Base-by-base conservation (phyloP, 2,113 vertebrate species). In the Elgaria multicarinata region DNA sequence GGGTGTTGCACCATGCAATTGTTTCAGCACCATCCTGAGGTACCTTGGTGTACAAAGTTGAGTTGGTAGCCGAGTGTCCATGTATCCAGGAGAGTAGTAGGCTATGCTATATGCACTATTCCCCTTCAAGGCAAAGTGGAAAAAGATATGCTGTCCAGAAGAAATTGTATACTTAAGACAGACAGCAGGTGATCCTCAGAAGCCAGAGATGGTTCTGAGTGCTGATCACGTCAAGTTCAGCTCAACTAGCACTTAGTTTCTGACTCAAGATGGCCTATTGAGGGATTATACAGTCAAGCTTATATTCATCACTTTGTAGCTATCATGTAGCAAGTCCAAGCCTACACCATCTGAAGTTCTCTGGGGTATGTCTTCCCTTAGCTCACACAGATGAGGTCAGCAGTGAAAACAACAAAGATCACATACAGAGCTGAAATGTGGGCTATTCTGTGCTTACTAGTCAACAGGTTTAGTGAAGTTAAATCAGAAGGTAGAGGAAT, bases 351-450 rank as follows among this genome's bases (percentile, higher is more conserved):
- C 31, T 84, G 28, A 78, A 44, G 26, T 16, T 55, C 74, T 55
- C 58, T n/a, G 42, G 62, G 31, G 42, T 36, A 87, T 79, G 66
- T n/a, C 50, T 79, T 33, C 44, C 24, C 72, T 74, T n/a, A 44
- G 28, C 53, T 82, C 67, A 55, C 67, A 71, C n/a, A 87, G 0
- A 87, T 1, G 0, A 9, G 90, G 90, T 91, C 82, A 91, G 79
- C 86, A 78, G 82, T 0, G 0, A 55, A 91, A 93, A 91, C 28
- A 91, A 92, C 44, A 80, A 42, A 50, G 72, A 66, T 66, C 42
- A 83, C 90, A 83, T 90, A 87, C 93, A 93, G 94, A 89, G 93
- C 87, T 1, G 33, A 85, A 89, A 84, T 10, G 16, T 66, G 87
- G 86, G 86, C 36, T 14, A 22, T 72, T 50, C 76, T 24, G 55